Evolutionary conservation across 30 jellyfish, hydroid and myxozoan species (phyloP), one percentile per base, ranked within the genome.

Genomic region (Phacellophora camtschatica): DNA sequence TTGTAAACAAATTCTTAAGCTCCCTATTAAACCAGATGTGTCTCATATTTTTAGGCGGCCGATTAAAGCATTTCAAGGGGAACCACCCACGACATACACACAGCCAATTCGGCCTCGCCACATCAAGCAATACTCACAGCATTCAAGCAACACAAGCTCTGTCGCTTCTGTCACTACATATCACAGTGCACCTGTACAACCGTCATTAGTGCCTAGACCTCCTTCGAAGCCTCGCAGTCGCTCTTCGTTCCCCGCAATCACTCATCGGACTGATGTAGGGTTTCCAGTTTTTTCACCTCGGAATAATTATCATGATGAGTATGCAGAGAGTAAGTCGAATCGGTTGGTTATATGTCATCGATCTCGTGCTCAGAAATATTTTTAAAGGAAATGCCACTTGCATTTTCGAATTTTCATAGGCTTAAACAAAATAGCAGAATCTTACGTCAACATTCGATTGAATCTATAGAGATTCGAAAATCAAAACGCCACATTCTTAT

Each of bases 161-260:
- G 67, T 82, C 10, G 83, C 80, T 22, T 82, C 94, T 43, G 94
- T 69, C 37, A 82, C 56, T 42, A 67, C 94, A 2, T 51, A 57
- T 42, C 94, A 82, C 67, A 82, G 94, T 69, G 94, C 94, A n/a
- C 94, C 94, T 19, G 86, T 69, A 82, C 83, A 80, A 77, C 91
- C 91, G 2, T 80, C 91, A 16, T 49, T 64, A 28, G 84, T 51
- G 16, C 91, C 91, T 36, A 80, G 72, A 51, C 91, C 91, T 2
- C 91, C 91, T 2, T 64, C 91, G 7, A 80, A 64, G 68, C 84
- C 80, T 1, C 91, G 91, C 50, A 64, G 81, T 48, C 91, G 81
- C 31, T 80, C 91, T 0, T 30, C 84, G 24, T 80, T 80, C 35
- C 91, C 91, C 3, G 77, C 91, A 20, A 80, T 80, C 58, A 24